Percentiles rank a stretch among this genome's conserved stretches.
These are phyloP conservation scores for Phyllopteryx taeniolatus DNA, from an alignment of 2,113 vertebrate species.

Conservation along the genomic window DNA sequence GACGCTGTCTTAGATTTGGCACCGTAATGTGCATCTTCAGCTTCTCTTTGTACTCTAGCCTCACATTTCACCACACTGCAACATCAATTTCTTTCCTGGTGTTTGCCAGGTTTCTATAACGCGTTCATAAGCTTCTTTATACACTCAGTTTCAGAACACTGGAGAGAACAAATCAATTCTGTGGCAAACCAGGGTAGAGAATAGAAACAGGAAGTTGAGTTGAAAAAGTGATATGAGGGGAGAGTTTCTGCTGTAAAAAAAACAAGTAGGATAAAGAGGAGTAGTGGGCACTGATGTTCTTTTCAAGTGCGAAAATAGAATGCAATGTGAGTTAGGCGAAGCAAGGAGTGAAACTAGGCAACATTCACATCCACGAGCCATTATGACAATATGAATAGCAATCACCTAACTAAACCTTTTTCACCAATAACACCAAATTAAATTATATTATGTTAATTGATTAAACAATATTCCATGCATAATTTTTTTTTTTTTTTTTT, in stretches of 20 bases:
- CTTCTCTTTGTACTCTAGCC: background rate
- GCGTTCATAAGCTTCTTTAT: background rate
- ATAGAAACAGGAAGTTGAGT: background rate
- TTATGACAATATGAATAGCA: too few relatives aligned
- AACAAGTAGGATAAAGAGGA: background rate
- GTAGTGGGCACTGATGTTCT: background rate
- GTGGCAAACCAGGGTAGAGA: background rate
- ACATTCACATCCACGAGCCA: too few relatives aligned
- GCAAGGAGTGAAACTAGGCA: background rate
- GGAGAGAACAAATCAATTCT: background rate
- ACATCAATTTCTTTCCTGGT: background rate
- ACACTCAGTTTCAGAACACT: background rate
- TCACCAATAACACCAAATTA: too few relatives aligned
- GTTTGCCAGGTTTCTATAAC: background rate
- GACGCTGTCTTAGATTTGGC: slow-evolving; percentile 30
- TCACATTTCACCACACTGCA: slow-evolving; percentile 6
- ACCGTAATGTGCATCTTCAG: slow-evolving; percentile 25
- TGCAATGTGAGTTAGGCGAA: too few relatives aligned
- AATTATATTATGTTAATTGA: too few relatives aligned
- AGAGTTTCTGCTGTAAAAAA: background rate
- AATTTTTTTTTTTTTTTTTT: too few relatives aligned
- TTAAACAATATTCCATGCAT: too few relatives aligned
- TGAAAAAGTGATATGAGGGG: background rate
- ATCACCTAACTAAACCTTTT: too few relatives aligned
- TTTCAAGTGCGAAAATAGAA: background rate